Percentiles rank a stretch among this genome's conserved stretches.
phyloP scores from a whole-genome alignment of 2,113 vertebrate genomes.

The Speoplatyrhinus poulsoni region DNA sequence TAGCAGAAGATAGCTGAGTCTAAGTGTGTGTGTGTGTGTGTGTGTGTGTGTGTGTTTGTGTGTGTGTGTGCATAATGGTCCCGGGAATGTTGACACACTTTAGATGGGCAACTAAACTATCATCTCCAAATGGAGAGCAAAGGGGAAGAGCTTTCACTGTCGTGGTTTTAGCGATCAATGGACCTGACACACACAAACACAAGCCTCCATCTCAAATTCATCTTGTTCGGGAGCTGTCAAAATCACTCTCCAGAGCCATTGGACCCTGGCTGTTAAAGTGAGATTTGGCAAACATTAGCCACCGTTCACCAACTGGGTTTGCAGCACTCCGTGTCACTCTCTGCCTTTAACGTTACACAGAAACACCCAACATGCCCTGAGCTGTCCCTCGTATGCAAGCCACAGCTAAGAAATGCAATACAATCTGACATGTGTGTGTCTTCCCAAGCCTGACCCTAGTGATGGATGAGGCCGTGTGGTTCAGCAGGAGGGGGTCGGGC shows the following conservation, averaged over 20 bases:
- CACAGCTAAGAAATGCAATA: neutral
- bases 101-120: neutral
- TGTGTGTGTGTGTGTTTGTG: too few relatives aligned
- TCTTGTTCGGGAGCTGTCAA: neutral
- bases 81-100: constrained; percentile 1
- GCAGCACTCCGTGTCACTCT: too few relatives aligned
- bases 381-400: too few relatives aligned
- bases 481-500: too few relatives aligned
- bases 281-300: too few relatives aligned
- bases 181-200: neutral
- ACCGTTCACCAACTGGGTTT: too few relatives aligned
- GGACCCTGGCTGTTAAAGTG: too few relatives aligned
- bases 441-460: constrained; percentile 17
- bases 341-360: too few relatives aligned
- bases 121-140: neutral
- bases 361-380: too few relatives aligned
- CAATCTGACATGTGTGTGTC: constrained; percentile 38
- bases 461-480: constrained; percentile 39
- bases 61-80: constrained; percentile 1
- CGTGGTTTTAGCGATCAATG: neutral
- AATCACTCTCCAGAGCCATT: neutral
- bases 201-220: neutral
- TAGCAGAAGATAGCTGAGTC: constrained; percentile 2
- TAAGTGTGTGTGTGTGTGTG: too few relatives aligned
- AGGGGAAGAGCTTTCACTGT: neutral